Evolutionary conservation across 2,113 vertebrate genomes (phyloP).

Genomic region (Callochromis pleurospilus): DNA sequence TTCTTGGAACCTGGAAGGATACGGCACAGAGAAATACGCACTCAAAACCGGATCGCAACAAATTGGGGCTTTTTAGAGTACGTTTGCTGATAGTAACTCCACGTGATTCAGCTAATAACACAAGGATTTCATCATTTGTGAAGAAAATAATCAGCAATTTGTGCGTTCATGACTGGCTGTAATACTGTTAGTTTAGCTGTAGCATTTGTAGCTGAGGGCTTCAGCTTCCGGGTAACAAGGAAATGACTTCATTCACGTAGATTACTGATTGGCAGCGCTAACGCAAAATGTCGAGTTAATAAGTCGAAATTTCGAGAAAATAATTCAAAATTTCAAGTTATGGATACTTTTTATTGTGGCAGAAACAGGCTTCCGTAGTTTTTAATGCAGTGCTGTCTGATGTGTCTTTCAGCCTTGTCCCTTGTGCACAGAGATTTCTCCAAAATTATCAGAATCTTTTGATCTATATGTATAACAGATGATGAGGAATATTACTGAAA

Average conservation of each 20-base stretch:
- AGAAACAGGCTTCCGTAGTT: not conserved
- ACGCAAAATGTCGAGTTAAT: not conserved
- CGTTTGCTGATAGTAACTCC: not conserved
- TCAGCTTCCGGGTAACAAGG: not conserved
- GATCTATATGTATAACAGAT: not conserved
- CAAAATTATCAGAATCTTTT: not conserved
- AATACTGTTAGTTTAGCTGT: not conserved
- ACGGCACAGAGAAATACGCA: not conserved
- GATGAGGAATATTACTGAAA: not conserved
- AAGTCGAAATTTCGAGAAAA: not conserved
- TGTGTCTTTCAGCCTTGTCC: not conserved
- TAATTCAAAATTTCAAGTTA: fast-evolving
- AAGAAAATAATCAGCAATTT: not conserved
- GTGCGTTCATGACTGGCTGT: not conserved
- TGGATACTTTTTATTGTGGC: not conserved
- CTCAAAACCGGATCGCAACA: not conserved
- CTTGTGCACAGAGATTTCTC: not conserved
- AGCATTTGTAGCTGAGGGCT: not conserved
- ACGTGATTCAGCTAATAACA: not conserved
- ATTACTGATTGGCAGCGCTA: not conserved
- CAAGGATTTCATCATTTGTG: not conserved
- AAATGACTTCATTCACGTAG: fast-evolving
- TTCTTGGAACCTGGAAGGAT: not conserved
- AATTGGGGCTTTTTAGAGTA: not conserved
- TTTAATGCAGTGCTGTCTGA: not conserved